Base-by-base conservation (phyloP, 1,140 invertebrate species). In the Brachionus plicatilis region DNA sequence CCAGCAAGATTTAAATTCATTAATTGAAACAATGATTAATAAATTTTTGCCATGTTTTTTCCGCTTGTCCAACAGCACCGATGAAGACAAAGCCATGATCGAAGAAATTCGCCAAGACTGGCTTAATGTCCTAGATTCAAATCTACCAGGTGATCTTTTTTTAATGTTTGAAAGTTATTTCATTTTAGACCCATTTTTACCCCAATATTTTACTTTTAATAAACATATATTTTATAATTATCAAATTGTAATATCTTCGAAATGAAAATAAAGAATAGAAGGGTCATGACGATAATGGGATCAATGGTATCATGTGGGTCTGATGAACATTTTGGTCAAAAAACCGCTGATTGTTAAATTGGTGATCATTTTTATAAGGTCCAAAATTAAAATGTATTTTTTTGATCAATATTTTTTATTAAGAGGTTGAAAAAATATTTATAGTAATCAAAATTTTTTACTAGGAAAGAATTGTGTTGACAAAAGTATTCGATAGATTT, bases 21-120 rank as follows among this genome's bases (percentile, higher is more conserved):
- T 82, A 29, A 65, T 83, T 20, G 82, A 83, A 33, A 83, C 60
- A 70, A 83, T 83, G 82, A 83, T 68, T 11, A 68, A 56, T 56
- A 68, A 83, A 83, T 83, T 83, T 83, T 60, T 83, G 37, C 82
- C 82, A 47, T 83, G 82, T 41, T 83, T 83, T 53, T 68, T 70
- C n/a, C 60, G 60, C 8, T 53, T 83, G 33, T 37, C 3, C 9
- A 43, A 33, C 5, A 83, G 82, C 53, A 68, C 82, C 14, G 7
- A 53, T 27, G 60, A 83, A 9, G 82, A 83, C 37, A 53, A 72
- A 29, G 82, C 41, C 4, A 37, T 68, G 27, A 56, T 83, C 12
- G 60, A 68, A 68, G 82, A 83, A 47, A 83, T 83, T 37, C 60
- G 60, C n/a, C 82, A 68, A 14, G 60, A 68, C n/a, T 83, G 82